Percentiles rank a stretch among this genome's conserved stretches.
Evolutionary conservation across 1,140 invertebrate genomes (phyloP).

Genomic region (Watersipora subatra): DNA sequence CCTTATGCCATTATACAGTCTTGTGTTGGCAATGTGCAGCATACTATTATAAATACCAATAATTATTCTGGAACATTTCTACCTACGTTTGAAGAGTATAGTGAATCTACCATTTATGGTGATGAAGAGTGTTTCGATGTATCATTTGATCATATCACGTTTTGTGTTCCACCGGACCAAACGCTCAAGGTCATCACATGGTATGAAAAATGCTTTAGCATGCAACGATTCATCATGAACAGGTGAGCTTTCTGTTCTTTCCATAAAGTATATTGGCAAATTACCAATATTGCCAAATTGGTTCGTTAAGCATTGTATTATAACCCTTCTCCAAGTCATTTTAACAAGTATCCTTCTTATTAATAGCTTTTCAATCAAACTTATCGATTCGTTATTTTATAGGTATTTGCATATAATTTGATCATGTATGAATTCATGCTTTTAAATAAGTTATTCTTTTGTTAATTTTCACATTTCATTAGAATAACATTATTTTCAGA

Average conservation of each 20-base stretch:
- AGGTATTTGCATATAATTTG: too few species aligned
- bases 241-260: slow-evolving; percentile 26
- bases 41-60: background rate
- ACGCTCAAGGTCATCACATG: slow-evolving; percentile 36
- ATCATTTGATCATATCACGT: slow-evolving; percentile 42
- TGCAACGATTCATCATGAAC: slow-evolving; percentile 44
- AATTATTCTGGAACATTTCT: background rate
- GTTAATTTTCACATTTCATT: too few species aligned
- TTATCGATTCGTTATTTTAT: too few species aligned
- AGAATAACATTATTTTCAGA: too few species aligned
- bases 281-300: background rate
- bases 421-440: too few species aligned
- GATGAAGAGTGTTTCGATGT: background rate
- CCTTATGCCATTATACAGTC: slow-evolving; percentile 39
- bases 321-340: too few species aligned
- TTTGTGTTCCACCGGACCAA: slow-evolving; percentile 35
- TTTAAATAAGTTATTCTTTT: too few species aligned
- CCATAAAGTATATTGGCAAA: background rate
- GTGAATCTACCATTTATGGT: background rate
- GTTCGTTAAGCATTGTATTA: too few species aligned
- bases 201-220: slow-evolving; percentile 44
- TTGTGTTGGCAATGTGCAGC: slow-evolving; percentile 42
- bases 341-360: background rate
- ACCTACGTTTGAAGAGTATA: background rate
- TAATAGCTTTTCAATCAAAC: background rate